Conservation (phyloP, 2,113 vertebrate genomes). For the Syrmaticus mikado region DNA sequence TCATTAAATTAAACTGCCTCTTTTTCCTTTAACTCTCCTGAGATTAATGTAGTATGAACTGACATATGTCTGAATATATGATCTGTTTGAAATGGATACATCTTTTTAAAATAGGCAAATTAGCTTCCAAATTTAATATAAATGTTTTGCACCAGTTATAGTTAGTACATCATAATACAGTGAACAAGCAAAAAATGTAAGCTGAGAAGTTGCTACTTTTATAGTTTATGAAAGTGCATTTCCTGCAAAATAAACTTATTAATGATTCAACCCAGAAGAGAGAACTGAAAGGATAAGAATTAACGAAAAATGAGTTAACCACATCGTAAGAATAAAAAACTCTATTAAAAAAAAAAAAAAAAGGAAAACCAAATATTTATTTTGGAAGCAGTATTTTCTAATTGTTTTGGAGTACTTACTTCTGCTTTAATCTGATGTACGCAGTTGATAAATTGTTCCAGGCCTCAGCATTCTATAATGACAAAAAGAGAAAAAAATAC, state of each 20-base stretch:
- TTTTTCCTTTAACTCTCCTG: not conserved
- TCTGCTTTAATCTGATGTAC: slow-evolving; percentile 92
- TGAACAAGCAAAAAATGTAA: not conserved
- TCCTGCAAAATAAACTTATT: not conserved
- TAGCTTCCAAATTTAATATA: not conserved
- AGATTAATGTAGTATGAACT: not conserved
- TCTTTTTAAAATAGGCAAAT: not conserved
- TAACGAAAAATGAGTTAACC: not conserved
- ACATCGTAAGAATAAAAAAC: not conserved
- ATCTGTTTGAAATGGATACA: not conserved
- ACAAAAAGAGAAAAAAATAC: slow-evolving; percentile 36
- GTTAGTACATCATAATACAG: not conserved
- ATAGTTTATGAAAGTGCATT: not conserved
- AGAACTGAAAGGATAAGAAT: not conserved
- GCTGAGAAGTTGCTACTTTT: not conserved
- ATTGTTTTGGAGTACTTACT: slow-evolving; percentile 85
- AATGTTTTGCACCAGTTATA: not conserved
- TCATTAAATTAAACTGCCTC: not conserved
- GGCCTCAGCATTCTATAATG: slow-evolving; percentile 93
- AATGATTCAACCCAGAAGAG: not conserved
- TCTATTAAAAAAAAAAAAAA: not conserved
- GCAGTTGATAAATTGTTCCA: slow-evolving; percentile 99
- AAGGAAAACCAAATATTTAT: slow-evolving; percentile 23
- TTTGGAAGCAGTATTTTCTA: slow-evolving; percentile 36
- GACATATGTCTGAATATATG: not conserved